Percentiles rank a stretch among this genome's conserved stretches.
phyloP scores from a whole-genome alignment of 2,797 vertebrate genomes.

The Enoplosus armatus region DNA sequence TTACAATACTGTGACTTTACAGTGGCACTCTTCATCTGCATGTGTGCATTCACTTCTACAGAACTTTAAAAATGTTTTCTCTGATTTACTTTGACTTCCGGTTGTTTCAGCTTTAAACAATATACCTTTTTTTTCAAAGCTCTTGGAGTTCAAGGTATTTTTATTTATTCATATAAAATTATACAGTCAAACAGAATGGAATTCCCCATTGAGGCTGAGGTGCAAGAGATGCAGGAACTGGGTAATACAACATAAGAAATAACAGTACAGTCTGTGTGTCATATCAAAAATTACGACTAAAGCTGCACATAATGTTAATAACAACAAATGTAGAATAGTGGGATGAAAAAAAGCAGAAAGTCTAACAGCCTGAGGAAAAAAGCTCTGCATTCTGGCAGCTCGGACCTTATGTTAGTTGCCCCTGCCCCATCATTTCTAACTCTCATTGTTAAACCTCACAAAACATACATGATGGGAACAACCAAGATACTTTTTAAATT shows the following conservation, averaged over 20 bases:
- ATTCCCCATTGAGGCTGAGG: neutral
- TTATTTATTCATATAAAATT: neutral
- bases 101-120: neutral
- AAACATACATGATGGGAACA: neutral
- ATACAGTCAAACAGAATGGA: neutral
- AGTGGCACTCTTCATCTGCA: neutral
- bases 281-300: neutral
- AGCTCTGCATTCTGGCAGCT: neutral
- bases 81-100: neutral
- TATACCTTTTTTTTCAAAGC: neutral
- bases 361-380: neutral
- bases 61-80: neutral
- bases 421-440: neutral
- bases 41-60: neutral
- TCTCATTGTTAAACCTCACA: neutral
- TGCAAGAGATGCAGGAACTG: neutral
- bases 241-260: neutral
- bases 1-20: neutral
- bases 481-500: neutral
- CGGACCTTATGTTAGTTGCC: neutral
- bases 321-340: neutral
- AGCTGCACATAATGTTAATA: neutral
- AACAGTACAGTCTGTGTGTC: neutral
- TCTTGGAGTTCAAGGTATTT: neutral
- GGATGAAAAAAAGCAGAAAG: neutral